Percentiles rank a stretch among this genome's conserved stretches.
phyloP scores from a whole-genome alignment of 1,140 invertebrate species.

The Physella acuta region DNA sequence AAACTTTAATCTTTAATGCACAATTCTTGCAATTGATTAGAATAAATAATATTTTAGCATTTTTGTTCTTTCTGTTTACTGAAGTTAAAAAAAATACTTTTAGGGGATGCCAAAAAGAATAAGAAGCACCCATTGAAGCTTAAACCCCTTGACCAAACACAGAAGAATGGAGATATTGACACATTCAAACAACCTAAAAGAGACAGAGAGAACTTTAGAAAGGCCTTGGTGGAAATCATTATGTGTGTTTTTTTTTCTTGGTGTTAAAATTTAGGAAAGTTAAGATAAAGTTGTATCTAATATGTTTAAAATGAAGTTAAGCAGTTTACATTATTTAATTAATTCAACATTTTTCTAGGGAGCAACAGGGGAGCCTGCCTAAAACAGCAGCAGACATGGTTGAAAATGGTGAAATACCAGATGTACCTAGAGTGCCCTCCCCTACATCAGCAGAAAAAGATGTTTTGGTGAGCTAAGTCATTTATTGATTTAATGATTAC shows the following conservation, averaged over 20 bases:
- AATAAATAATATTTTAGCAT: too few relatives aligned
- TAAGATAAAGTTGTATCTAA: neutral
- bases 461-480: constrained; percentile 55
- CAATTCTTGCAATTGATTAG: too few relatives aligned
- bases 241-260: constrained; percentile 56
- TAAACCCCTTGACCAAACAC: constrained; percentile 49
- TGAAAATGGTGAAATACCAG: constrained; percentile 47
- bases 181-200: constrained; percentile 65
- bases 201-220: constrained; percentile 79
- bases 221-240: constrained; percentile 75
- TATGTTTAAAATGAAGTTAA: neutral
- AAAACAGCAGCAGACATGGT: constrained; percentile 34
- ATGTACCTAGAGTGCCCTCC: constrained; percentile 45
- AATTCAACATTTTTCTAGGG: constrained; percentile 35
- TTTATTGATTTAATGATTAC: too few relatives aligned
- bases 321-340: neutral
- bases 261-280: neutral
- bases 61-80: too few relatives aligned
- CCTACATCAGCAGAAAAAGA: constrained; percentile 58
- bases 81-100: too few relatives aligned
- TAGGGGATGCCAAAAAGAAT: too few relatives aligned
- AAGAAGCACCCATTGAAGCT: constrained; percentile 44
- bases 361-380: constrained; percentile 41
- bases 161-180: constrained; percentile 37
- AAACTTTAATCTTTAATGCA: too few relatives aligned